These are phyloP conservation scores for Trachelus tabidus DNA, from an alignment of 2,888 invertebrate species.

Conservation along the genomic window DNA sequence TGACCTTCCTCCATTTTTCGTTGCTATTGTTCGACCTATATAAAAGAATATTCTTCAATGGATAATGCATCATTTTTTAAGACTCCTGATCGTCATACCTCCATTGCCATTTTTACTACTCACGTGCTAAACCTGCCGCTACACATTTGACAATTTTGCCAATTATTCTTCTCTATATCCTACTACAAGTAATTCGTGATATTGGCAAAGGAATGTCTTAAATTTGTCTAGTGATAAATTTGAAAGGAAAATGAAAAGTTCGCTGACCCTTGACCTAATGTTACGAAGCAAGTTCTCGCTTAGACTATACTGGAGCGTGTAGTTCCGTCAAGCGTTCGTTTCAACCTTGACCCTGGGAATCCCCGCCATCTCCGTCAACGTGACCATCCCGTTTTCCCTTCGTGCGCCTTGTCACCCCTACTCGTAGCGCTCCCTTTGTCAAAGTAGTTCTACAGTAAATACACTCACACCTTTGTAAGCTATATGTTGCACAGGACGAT, in stretches of 20 bases:
- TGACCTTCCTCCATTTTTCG: background rate
- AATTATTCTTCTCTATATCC: background rate
- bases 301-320: constrained; percentile 3
- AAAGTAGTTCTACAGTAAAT: background rate
- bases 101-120: background rate
- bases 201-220: background rate
- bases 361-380: background rate
- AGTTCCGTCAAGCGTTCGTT: constrained; percentile 13
- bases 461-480: background rate
- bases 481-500: background rate
- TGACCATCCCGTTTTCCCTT: constrained; percentile 1
- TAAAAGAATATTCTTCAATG: background rate
- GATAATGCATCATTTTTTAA: background rate
- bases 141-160: too few relatives aligned
- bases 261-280: constrained; percentile 37
- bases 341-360: constrained; percentile 45
- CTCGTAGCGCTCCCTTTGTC: background rate
- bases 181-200: background rate
- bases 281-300: constrained; percentile 9
- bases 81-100: background rate
- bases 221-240: background rate
- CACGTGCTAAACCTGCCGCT: too few relatives aligned
- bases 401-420: background rate
- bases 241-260: constrained; percentile 24
- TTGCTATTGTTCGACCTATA: background rate